These are phyloP conservation scores for Ladona fulva DNA, from an alignment of 1,140 invertebrate species.

Conservation along the genomic window DNA sequence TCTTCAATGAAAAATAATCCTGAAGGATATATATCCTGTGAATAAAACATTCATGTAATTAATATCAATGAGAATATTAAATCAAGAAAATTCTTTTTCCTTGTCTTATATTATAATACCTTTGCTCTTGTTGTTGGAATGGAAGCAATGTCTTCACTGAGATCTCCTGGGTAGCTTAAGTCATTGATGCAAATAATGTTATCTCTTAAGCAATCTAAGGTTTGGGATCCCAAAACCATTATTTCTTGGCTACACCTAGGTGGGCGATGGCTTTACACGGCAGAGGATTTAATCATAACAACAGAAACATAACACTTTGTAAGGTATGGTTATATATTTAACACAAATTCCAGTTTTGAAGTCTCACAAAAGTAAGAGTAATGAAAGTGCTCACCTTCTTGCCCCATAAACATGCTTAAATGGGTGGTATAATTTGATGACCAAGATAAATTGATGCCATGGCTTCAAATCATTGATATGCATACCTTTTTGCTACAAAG, in stretches of 20 bases:
- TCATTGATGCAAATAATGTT: conserved; percentile 59
- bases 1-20: conserved; percentile 71
- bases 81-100: too few species aligned
- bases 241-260: conserved; percentile 47
- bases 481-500: neutral
- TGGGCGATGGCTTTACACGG: conserved; percentile 18
- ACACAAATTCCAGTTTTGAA: neutral
- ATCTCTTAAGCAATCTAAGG: conserved; percentile 53
- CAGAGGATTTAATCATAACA: neutral
- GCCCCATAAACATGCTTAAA: neutral
- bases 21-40: conserved; percentile 55
- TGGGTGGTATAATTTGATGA: neutral
- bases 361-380: neutral
- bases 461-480: neutral
- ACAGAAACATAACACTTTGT: neutral
- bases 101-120: conserved; percentile 32
- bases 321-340: neutral
- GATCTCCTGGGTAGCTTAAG: conserved; percentile 48
- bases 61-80: conserved; percentile 4
- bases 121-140: conserved; percentile 36
- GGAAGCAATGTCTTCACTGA: conserved; percentile 46
- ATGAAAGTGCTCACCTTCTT: neutral
- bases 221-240: conserved; percentile 50
- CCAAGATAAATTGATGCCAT: neutral
- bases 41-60: conserved; percentile 10